phyloP scores from a whole-genome alignment of 2,888 invertebrate genomes.

The Branchellion lobata region DNA sequence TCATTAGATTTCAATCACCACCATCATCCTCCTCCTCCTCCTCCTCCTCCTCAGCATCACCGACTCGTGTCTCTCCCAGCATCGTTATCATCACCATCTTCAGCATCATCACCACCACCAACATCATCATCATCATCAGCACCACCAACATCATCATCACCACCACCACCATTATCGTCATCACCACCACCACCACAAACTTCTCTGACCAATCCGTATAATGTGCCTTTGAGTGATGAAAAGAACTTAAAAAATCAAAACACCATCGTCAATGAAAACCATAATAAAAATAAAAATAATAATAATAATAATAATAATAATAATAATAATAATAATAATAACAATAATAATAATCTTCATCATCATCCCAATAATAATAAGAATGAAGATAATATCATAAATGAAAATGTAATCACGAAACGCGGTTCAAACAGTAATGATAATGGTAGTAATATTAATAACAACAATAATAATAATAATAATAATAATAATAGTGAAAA shows the following conservation, averaged over 20 bases:
- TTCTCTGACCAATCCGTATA: no score
- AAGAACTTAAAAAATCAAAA: no score
- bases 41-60: neutral
- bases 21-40: neutral
- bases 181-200: slow-evolving; percentile 13
- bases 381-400: neutral
- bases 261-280: neutral
- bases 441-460: neutral
- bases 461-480: neutral
- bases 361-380: neutral
- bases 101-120: slow-evolving; percentile 6
- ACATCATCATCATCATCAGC: neutral
- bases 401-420: neutral
- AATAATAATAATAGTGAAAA: neutral
- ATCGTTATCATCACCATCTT: neutral
- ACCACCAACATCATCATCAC: neutral
- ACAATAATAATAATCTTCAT: slow-evolving; percentile 2
- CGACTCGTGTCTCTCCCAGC: neutral
- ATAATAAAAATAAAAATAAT: slow-evolving; percentile 17
- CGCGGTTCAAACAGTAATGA: neutral
- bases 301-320: neutral
- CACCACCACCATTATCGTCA: neutral
- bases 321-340: slow-evolving; percentile 1
- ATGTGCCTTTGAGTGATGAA: neutral
- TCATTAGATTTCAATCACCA: neutral